Conservation (phyloP, 2,888 invertebrate genomes). For the Uloborus plumipes region DNA sequence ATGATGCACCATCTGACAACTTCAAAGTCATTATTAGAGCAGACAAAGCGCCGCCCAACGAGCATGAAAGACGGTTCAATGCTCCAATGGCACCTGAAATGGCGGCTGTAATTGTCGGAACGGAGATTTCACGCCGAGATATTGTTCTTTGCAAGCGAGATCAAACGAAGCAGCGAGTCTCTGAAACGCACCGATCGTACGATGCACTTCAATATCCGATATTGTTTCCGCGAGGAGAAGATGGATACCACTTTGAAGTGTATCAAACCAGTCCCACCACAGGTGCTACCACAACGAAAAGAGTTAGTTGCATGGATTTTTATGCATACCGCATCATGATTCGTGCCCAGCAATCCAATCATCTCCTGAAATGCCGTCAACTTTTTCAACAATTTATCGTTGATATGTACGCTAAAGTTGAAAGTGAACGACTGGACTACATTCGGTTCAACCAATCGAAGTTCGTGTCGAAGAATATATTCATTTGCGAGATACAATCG, state of each 20-base stretch:
- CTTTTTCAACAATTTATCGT: no score
- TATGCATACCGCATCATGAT: slow-evolving; percentile 68
- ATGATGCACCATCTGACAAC: no score
- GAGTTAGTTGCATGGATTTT: slow-evolving; percentile 67
- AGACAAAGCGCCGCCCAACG: no score
- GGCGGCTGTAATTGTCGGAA: not conserved
- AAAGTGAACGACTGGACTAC: slow-evolving; percentile 2
- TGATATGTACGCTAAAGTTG: no score
- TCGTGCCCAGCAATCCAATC: slow-evolving; percentile 39
- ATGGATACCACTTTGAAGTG: slow-evolving; percentile 68
- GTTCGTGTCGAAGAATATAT: slow-evolving; percentile 1
- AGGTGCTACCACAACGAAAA: slow-evolving; percentile 63
- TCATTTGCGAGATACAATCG: no score
- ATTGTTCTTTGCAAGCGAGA: slow-evolving; percentile 67
- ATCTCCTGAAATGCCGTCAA: no score
- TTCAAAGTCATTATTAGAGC: no score
- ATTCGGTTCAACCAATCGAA: not conserved
- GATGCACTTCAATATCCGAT: slow-evolving; percentile 13
- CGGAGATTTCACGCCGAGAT: slow-evolving; percentile 65
- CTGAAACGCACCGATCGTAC: no score
- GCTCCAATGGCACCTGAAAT: no score
- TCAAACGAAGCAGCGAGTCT: no score
- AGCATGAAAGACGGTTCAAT: no score
- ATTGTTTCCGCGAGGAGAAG: slow-evolving; percentile 66
- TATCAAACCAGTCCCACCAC: slow-evolving; percentile 66